Percentiles rank a stretch among this genome's conserved stretches.
Conservation (phyloP, 2,113 vertebrate genomes). For the Bucco capensis region DNA sequence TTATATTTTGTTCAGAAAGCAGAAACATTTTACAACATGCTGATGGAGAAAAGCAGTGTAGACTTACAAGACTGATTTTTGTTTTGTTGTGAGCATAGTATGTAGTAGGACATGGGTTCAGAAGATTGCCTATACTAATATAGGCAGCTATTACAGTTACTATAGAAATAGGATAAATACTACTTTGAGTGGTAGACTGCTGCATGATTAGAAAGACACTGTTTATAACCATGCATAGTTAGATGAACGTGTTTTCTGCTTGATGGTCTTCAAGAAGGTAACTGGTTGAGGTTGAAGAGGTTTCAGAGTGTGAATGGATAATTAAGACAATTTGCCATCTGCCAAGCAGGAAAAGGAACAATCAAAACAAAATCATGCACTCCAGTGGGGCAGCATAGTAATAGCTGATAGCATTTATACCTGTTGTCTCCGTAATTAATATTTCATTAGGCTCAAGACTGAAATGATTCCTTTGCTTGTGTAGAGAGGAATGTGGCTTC, state of each 20-base stretch:
- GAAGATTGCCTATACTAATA: background rate
- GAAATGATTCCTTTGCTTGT: background rate
- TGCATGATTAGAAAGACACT: background rate
- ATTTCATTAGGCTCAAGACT: conserved; percentile 25
- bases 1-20: background rate
- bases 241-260: background rate
- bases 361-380: background rate
- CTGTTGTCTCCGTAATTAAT: conserved; percentile 37
- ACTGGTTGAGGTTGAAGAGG: conserved; percentile 38
- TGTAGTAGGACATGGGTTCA: background rate
- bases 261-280: conserved; percentile 36
- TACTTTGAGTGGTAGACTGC: background rate
- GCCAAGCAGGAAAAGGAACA: conserved; percentile 23
- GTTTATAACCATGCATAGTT: background rate
- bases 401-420: conserved; percentile 31
- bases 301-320: conserved; percentile 23
- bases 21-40: background rate
- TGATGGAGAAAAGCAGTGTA: background rate
- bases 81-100: background rate
- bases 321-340: conserved; percentile 58
- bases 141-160: background rate
- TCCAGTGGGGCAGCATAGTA: background rate
- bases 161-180: background rate
- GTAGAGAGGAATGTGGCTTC: background rate
- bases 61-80: background rate